Conservation (phyloP, 23 tunicate species). For the Diplosoma virens region DNA sequence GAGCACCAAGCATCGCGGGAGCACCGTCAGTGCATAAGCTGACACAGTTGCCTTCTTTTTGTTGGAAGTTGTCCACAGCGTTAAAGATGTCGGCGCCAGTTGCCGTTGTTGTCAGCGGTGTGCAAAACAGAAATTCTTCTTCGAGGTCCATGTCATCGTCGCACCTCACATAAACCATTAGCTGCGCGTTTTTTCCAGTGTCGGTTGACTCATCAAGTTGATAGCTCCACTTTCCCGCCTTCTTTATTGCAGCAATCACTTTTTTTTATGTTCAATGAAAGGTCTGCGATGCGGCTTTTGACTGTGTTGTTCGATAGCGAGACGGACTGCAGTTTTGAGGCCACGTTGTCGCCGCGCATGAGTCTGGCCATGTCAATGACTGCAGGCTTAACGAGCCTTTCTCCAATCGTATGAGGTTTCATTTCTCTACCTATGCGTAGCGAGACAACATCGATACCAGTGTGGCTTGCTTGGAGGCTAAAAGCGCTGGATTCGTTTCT, state of each 20-base stretch:
- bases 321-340: constrained; percentile 75
- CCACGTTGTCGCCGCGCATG: constrained; percentile 68
- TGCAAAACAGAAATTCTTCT: constrained; percentile 59
- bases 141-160: constrained; percentile 57
- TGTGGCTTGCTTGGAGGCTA: too few relatives aligned
- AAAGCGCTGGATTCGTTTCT: constrained; percentile 20
- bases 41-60: constrained; percentile 52
- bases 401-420: constrained; percentile 71
- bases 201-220: constrained; percentile 70
- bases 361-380: constrained; percentile 69
- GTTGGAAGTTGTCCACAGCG: constrained; percentile 19
- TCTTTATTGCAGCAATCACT: constrained; percentile 1
- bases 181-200: constrained; percentile 56
- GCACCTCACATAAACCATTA: constrained; percentile 51
- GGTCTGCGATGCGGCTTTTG: constrained; percentile 52
- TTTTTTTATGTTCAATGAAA: constrained; percentile 41
- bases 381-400: constrained; percentile 44
- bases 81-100: constrained; percentile 29
- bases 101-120: constrained; percentile 50
- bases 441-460: too few relatives aligned
- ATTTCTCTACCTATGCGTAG: too few relatives aligned
- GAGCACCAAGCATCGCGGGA: constrained; percentile 62
- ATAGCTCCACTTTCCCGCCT: constrained; percentile 66
- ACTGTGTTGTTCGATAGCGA: constrained; percentile 54
- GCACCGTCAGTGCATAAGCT: constrained; percentile 62